Percentiles rank a stretch among this genome's conserved stretches.
Evolutionary conservation across 2,797 vertebrate genomes (phyloP).

Genomic region (Enteromius radiatus): DNA sequence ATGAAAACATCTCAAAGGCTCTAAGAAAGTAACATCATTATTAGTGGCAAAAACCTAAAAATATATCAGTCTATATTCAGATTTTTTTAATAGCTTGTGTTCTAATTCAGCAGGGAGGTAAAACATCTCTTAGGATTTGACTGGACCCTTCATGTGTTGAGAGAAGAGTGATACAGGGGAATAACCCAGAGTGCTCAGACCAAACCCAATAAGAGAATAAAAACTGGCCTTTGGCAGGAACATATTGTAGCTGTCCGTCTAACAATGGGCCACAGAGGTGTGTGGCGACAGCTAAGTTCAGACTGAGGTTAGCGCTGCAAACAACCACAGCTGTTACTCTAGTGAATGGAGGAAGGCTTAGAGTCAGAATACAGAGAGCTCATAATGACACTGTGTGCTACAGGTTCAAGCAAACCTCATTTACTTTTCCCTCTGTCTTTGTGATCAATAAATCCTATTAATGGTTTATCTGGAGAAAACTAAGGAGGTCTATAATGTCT

Average conservation of each 20-base stretch:
- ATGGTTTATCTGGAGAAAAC: constrained; percentile 9
- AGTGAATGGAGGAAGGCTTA: neutral
- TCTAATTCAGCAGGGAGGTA: neutral
- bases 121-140: constrained; percentile 4
- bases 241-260: constrained; percentile 39
- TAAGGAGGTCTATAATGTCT: neutral
- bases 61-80: neutral
- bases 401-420: constrained; percentile 6
- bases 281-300: constrained; percentile 6
- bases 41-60: neutral
- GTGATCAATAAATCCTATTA: constrained; percentile 11
- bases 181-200: constrained; percentile 11
- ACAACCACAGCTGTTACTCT: constrained; percentile 16
- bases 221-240: constrained; percentile 34
- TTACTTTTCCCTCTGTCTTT: constrained; percentile 16
- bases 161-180: neutral
- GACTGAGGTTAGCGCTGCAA: constrained; percentile 17
- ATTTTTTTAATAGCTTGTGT: neutral
- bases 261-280: constrained; percentile 23
- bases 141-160: neutral
- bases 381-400: constrained; percentile 12
- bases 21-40: neutral
- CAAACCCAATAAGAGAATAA: constrained; percentile 37
- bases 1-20: neutral
- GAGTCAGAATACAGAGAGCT: constrained; percentile 5